Base-by-base conservation (phyloP, 2,113 vertebrate species). In the Oxygymnocypris stewartii region DNA sequence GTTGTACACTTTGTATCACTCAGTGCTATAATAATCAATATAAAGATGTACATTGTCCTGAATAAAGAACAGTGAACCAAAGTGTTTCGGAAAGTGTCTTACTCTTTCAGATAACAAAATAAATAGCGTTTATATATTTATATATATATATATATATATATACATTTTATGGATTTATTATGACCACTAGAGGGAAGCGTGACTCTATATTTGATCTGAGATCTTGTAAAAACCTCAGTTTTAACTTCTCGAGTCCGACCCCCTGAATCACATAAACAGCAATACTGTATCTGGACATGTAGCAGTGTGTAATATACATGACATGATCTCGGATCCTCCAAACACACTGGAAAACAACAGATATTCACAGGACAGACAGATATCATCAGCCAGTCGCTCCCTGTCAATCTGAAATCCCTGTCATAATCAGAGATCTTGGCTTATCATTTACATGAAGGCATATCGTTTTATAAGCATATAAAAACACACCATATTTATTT, bases 111-210 rank as follows among this genome's bases (percentile, higher is more conserved):
- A 23, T 6, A 20, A 51, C 13, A 14, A 51, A 51, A 51, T 59
- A 8, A 23, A 18, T 54, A 6, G 14, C 13, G 4, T 54, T 6
- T 51, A 51, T 51, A 6, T 14, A 49, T 13, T 4, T 49, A 44
- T 42, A 42, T 42, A 42, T 42, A 42, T 40, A 40, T 49, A 44
- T 42, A 42, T 42, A 42, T 42, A 42, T 40, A 40, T 40, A 40
- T 40, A 40, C 6, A 42, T 6, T 42, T 44, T 44, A 44, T 9
- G 2, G 9, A 4, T 44, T n/a, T 11, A 28, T 51, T 63, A 40
- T n/a, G 78, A 11, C 77, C 87, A 82, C 71, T 85, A 88, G 85
- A 86, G 77, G 84, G 87, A 0, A 74, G 71, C 82, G 84, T 88
- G 47, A 49, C 20, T 59, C 59, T 11, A 69, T 35, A 80, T 18